These are phyloP conservation scores for Bursaphelenchus okinawaensis DNA, from an alignment of 2,888 invertebrate species.

Conservation along the genomic window DNA sequence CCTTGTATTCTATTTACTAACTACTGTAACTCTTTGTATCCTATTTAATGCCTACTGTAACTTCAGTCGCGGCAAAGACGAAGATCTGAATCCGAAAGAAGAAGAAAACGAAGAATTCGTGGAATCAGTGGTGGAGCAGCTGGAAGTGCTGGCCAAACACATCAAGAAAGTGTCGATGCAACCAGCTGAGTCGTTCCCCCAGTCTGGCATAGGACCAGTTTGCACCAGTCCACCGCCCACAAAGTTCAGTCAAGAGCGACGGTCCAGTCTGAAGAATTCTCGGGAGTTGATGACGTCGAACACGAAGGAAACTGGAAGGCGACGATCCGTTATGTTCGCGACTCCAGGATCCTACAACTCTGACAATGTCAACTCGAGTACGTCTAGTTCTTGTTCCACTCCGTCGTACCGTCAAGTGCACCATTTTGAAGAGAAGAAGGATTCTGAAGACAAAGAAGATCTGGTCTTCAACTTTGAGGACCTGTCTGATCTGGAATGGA, in stretches of 20 bases:
- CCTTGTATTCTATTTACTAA: too few relatives aligned
- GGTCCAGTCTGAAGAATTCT: slow-evolving; percentile 30
- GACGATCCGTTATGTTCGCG: slow-evolving; percentile 26
- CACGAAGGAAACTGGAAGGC: slow-evolving; percentile 3
- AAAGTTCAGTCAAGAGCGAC: slow-evolving; percentile 14
- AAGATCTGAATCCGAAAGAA: slow-evolving; percentile 18
- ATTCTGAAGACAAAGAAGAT: too few relatives aligned
- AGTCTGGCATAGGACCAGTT: slow-evolving; percentile 1
- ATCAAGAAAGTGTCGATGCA: slow-evolving; percentile 31
- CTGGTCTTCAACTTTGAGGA: too few relatives aligned
- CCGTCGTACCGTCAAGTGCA: background rate
- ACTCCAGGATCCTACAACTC: slow-evolving; percentile 9
- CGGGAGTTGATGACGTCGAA: slow-evolving; percentile 21
- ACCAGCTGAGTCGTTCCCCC: slow-evolving; percentile 9
- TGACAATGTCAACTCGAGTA: background rate
- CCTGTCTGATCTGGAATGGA: too few relatives aligned
- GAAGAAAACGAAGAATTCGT: slow-evolving; percentile 38
- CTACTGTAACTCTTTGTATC: too few relatives aligned
- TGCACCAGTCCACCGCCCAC: slow-evolving; percentile 16
- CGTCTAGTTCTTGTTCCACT: background rate
- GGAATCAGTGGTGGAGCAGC: slow-evolving; percentile 46
- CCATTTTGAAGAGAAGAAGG: too few relatives aligned
- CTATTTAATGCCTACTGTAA: too few relatives aligned
- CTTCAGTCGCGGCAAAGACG: too few relatives aligned
- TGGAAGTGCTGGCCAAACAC: slow-evolving; percentile 45